Conservation (phyloP, 2,888 invertebrate genomes). For the Hermaeophaga mercurialis region DNA sequence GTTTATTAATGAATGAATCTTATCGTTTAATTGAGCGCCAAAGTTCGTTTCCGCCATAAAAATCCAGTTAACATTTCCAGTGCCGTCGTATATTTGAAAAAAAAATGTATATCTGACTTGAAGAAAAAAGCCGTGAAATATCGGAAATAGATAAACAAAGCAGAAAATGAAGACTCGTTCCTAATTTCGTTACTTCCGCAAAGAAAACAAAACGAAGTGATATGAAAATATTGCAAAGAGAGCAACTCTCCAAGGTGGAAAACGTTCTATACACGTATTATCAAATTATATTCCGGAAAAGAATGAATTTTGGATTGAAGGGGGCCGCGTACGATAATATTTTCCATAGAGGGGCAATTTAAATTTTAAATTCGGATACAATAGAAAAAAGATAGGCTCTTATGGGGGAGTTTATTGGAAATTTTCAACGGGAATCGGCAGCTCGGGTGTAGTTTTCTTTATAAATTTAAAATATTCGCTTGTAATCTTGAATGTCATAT, state of each 20-base stretch:
- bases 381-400: constrained; percentile 14
- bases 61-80: too few species aligned
- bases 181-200: constrained; percentile 28
- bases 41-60: not conserved
- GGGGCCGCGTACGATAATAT: constrained; percentile 20
- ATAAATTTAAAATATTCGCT: too few species aligned
- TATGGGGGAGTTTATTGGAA: constrained; percentile 3
- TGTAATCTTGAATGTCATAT: too few species aligned
- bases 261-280: constrained; percentile 27
- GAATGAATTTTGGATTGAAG: constrained; percentile 20
- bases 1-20: too few species aligned
- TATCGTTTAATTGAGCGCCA: too few species aligned
- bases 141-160: constrained; percentile 29
- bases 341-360: constrained; percentile 23
- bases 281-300: constrained; percentile 30
- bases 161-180: constrained; percentile 24
- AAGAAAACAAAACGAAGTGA: constrained; percentile 31
- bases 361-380: constrained; percentile 20
- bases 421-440: too few species aligned
- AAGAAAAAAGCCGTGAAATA: too few species aligned
- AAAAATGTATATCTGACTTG: too few species aligned
- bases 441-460: too few species aligned
- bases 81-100: too few species aligned
- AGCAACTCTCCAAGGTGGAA: constrained; percentile 17
- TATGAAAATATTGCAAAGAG: constrained; percentile 25